phyloP scores from a whole-genome alignment of 2,888 invertebrate genomes.

The Corythucha ciliata region DNA sequence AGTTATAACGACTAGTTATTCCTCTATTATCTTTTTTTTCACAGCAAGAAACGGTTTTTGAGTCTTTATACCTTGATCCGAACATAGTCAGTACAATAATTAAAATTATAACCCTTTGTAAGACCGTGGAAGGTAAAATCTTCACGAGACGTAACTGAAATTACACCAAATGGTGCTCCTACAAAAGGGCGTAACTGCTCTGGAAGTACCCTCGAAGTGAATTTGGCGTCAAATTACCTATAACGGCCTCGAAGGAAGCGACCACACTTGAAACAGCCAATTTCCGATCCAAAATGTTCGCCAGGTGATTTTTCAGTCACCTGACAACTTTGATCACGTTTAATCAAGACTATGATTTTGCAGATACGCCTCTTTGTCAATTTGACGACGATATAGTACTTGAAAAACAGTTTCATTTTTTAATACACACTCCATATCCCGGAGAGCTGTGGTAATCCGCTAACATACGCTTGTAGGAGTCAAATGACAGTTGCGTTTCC shows the following conservation, averaged over 20 bases:
- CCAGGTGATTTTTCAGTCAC: slow-evolving; percentile 15
- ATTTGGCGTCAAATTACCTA: slow-evolving; percentile 11
- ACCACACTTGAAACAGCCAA: slow-evolving; percentile 10
- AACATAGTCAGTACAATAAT: background rate
- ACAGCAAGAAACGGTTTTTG: background rate
- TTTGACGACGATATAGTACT: slow-evolving; percentile 8
- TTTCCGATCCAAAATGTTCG: background rate
- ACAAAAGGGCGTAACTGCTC: slow-evolving; percentile 10
- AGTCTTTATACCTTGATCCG: slow-evolving; percentile 1
- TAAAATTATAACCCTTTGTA: background rate
- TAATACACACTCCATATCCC: no score
- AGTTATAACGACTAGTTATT: background rate
- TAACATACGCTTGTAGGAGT: slow-evolving; percentile 25
- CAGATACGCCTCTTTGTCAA: slow-evolving; percentile 15
- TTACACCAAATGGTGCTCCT: slow-evolving; percentile 1
- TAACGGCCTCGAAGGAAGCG: slow-evolving; percentile 1
- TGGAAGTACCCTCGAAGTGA: slow-evolving; percentile 1
- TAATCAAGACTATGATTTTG: slow-evolving; percentile 9
- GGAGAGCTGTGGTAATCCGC: background rate
- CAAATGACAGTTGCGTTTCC: slow-evolving; percentile 23
- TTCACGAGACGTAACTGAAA: slow-evolving; percentile 2
- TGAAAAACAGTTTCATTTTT: no score
- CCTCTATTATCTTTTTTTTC: background rate
- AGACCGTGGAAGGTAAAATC: slow-evolving; percentile 1
- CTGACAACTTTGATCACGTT: slow-evolving; percentile 10